Base-by-base conservation (phyloP, 2,888 invertebrate species). In the Tinea semifulvella region DNA sequence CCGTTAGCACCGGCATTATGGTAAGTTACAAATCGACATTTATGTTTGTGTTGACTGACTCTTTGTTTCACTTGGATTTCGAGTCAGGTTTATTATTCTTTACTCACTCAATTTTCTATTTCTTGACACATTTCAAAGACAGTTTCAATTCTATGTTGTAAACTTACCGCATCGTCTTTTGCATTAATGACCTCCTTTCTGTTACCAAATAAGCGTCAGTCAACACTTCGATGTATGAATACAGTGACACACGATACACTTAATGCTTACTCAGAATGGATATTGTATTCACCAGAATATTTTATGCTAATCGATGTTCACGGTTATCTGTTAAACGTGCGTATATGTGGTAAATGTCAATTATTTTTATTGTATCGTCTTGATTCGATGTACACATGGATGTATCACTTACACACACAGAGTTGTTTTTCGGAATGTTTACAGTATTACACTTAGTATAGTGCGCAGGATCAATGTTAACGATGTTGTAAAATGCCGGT, bases 1-100 rank as follows among this genome's bases (percentile, higher is more conserved):
- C 98, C 68, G 97, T 99, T 73, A 94, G 94, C 82, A 98, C 98
- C 62, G 99, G 99, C 73, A 97, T 99, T 77, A 97, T 98, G 96
- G 99, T 99, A 90, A 92, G 92, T 87, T 69, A 49, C 54, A 57
- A 63, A 64, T 64, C 61, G 20, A 46, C 56, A 61, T 63, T 59
- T 57, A 59, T 64, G 63, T 65, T 61, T 54, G 79, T 77, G 73
- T 76, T 76, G 75, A 73, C 74, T 76, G 79, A 76, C 71, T 59
- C 54, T 47, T 39, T 31, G 6, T 14, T 11, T 13, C 4, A 31
- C 22, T 22, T 22, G 5, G 22, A 22, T 22, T 11, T 31, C 14
- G 31, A 13, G 31, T 31, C n/a, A n/a, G 31, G 42, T 46, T 18
- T 27, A 57, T 48, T 45, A 47, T 48, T 48, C 3, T 31, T 22